Evolutionary conservation across 35 echinoderm and acorn worm species (phyloP).

Genomic region (Anneissia japonica): DNA sequence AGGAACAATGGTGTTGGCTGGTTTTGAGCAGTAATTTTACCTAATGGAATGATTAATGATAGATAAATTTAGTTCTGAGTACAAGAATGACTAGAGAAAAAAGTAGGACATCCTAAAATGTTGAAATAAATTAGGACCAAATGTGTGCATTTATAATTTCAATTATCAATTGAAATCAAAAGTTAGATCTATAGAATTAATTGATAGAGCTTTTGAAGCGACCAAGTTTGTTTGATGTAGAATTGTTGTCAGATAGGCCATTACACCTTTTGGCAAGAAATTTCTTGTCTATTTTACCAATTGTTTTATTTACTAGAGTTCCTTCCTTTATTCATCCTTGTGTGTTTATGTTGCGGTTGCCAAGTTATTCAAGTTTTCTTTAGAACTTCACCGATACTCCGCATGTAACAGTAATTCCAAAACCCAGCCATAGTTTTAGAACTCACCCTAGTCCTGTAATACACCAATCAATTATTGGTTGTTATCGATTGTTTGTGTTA

Average conservation of each 20-base stretch:
- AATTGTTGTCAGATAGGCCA: no score
- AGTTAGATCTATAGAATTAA: no score
- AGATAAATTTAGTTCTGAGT: no score
- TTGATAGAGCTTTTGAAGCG: neutral
- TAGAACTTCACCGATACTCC: neutral
- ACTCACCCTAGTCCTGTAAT: neutral
- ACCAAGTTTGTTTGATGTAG: neutral
- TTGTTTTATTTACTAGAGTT: neutral
- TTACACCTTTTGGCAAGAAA: neutral
- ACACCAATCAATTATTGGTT: no score
- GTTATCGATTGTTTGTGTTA: no score
- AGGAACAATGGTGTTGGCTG: no score
- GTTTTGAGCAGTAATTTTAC: no score
- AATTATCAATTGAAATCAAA: neutral
- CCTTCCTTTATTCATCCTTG: neutral
- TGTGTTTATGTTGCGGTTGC: neutral
- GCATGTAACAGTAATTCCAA: neutral
- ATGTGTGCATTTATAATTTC: neutral
- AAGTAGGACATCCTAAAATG: no score
- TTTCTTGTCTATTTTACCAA: neutral
- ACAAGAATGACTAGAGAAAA: no score
- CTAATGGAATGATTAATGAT: no score
- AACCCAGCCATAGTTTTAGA: neutral
- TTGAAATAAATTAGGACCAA: neutral
- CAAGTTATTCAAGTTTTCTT: neutral